Evolutionary conservation across 2,113 vertebrate genomes (phyloP).

Genomic region (Amia ocellicauda): DNA sequence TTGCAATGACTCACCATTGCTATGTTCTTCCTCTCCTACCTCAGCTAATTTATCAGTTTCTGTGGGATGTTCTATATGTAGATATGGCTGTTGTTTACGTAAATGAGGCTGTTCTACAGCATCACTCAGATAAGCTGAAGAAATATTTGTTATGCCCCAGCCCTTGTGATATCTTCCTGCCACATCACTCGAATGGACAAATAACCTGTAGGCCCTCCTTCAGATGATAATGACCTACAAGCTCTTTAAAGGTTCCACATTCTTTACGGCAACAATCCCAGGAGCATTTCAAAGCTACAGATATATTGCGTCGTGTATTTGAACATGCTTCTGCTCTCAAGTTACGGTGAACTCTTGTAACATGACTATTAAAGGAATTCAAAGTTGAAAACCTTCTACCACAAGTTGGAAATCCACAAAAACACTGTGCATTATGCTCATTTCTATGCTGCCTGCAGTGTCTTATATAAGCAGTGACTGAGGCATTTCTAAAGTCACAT

Average conservation of each 20-base stretch:
- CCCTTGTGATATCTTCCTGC: constrained; percentile 13
- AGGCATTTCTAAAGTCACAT: no score
- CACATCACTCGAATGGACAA: constrained; percentile 20
- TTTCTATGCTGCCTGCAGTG: no score
- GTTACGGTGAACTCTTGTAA: constrained; percentile 7
- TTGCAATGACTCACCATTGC: constrained; percentile 15
- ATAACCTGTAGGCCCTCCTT: constrained; percentile 17
- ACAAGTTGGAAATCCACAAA: no score
- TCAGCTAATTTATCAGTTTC: constrained; percentile 8
- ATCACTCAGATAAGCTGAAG: neutral
- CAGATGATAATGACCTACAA: constrained; percentile 15
- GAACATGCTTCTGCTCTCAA: neutral
- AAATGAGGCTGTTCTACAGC: constrained; percentile 3
- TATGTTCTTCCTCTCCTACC: constrained; percentile 9
- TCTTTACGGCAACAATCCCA: constrained; percentile 15
- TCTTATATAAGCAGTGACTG: no score
- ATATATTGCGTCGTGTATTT: neutral
- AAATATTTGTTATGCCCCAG: neutral
- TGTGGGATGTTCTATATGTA: constrained; percentile 4
- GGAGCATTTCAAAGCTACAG: constrained; percentile 18
- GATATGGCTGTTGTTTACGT: no score
- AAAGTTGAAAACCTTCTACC: constrained; percentile 4
- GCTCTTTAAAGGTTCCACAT: constrained; percentile 20
- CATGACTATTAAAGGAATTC: constrained; percentile 9
- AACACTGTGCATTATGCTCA: no score